Evolutionary conservation across 2,888 invertebrate genomes (phyloP).

Genomic region (Leptinotarsa rubiginosa): DNA sequence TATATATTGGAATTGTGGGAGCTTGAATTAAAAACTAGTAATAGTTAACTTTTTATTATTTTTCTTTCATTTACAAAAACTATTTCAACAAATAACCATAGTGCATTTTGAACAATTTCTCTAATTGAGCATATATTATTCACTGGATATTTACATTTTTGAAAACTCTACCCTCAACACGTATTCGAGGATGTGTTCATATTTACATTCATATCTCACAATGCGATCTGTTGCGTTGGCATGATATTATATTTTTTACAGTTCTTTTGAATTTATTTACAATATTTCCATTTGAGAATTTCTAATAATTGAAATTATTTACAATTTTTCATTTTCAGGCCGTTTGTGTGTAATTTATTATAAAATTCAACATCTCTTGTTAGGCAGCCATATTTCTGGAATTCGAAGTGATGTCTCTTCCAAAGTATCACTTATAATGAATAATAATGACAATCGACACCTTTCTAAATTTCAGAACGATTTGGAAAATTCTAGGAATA

Average conservation of each 20-base stretch:
- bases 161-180: not conserved
- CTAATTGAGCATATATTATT: conserved; percentile 23
- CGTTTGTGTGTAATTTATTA: too few species aligned
- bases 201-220: not conserved
- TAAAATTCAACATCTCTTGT: too few species aligned
- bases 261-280: not conserved
- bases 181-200: not conserved
- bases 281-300: not conserved
- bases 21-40: too few species aligned
- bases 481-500: too few species aligned
- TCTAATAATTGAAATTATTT: not conserved
- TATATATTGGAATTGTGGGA: too few species aligned
- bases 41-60: not conserved
- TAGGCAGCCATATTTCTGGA: too few species aligned
- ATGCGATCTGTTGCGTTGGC: not conserved
- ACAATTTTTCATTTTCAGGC: not conserved
- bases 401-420: too few species aligned
- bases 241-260: not conserved
- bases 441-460: too few species aligned
- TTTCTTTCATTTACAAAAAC: conserved; percentile 14
- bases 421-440: too few species aligned
- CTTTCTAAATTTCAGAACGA: too few species aligned
- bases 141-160: conserved; percentile 21
- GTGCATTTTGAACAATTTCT: conserved; percentile 15
- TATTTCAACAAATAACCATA: conserved; percentile 17